Conservation (phyloP, 2,888 invertebrate genomes). For the Labia minor region DNA sequence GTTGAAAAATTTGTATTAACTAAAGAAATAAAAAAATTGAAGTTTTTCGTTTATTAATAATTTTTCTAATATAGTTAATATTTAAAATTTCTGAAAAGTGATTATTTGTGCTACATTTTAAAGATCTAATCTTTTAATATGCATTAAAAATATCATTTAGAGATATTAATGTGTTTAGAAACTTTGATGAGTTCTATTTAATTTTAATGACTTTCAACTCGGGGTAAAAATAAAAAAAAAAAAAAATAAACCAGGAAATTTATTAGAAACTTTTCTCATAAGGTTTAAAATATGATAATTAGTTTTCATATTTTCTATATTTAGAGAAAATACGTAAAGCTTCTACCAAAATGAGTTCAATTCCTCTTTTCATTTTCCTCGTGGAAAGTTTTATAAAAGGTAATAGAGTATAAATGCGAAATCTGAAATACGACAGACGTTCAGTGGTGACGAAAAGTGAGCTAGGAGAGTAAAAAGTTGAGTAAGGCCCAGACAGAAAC, state of each 20-base stretch:
- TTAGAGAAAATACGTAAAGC: not conserved
- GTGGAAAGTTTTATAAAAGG: not conserved
- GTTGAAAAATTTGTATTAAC: too few relatives aligned
- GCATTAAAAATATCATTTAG: not conserved
- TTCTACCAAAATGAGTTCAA: not conserved
- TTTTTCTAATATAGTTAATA: too few relatives aligned
- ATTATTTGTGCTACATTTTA: too few relatives aligned
- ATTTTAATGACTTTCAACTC: not conserved
- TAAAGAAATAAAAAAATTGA: too few relatives aligned
- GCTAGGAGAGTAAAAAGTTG: not conserved
- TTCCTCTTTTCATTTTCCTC: not conserved
- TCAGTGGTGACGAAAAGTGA: not conserved
- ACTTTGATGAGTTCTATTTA: not conserved
- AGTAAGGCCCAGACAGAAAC: not conserved
- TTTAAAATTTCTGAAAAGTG: too few relatives aligned
- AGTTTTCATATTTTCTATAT: not conserved
- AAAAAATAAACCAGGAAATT: not conserved
- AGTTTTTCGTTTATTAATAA: too few relatives aligned
- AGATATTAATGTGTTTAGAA: not conserved
- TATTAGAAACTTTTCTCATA: conserved; percentile 6
- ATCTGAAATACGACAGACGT: not conserved
- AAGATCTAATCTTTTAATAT: too few relatives aligned
- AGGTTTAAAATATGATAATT: conserved; percentile 8
- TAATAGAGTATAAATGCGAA: not conserved
- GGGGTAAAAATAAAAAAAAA: not conserved